Evolutionary conservation across 2,888 invertebrate species (phyloP).

Genomic region (Eristalis arbustorum): DNA sequence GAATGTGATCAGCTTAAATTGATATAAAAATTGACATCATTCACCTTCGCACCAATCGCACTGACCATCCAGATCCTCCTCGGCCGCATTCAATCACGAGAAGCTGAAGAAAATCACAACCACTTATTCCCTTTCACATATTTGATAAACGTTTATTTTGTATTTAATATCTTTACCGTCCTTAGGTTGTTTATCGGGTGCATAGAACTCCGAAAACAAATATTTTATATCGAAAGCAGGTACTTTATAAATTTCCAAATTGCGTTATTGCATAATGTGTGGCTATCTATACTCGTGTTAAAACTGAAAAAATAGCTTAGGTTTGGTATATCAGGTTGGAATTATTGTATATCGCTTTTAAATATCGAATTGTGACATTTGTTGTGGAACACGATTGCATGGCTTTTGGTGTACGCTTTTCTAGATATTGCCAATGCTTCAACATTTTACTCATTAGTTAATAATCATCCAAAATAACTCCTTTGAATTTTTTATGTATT

Average conservation of each 20-base stretch:
- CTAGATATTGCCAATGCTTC: not conserved
- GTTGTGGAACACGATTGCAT: not conserved
- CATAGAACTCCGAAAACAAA: conserved; percentile 72
- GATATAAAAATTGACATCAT: not conserved
- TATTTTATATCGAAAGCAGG: conserved; percentile 62
- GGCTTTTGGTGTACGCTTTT: not conserved
- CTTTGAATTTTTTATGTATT: not conserved
- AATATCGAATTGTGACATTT: not conserved
- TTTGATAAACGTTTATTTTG: conserved; percentile 2
- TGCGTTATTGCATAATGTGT: conserved; percentile 41
- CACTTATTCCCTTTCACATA: not conserved
- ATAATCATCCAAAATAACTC: not conserved
- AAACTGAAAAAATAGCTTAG: conserved; percentile 53
- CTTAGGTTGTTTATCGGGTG: conserved; percentile 74
- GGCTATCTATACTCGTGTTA: conserved; percentile 54
- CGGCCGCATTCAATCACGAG: not conserved
- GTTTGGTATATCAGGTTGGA: conserved; percentile 52
- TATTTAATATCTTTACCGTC: conserved; percentile 58
- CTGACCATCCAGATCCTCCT: not conserved
- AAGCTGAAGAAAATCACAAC: not conserved
- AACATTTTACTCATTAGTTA: not conserved
- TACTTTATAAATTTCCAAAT: conserved; percentile 30
- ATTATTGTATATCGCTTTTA: conserved; percentile 21
- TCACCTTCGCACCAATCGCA: not conserved
- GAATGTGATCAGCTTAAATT: not conserved